phyloP scores from a whole-genome alignment of 2,888 invertebrate genomes.

The Campopleginae sp. region DNA sequence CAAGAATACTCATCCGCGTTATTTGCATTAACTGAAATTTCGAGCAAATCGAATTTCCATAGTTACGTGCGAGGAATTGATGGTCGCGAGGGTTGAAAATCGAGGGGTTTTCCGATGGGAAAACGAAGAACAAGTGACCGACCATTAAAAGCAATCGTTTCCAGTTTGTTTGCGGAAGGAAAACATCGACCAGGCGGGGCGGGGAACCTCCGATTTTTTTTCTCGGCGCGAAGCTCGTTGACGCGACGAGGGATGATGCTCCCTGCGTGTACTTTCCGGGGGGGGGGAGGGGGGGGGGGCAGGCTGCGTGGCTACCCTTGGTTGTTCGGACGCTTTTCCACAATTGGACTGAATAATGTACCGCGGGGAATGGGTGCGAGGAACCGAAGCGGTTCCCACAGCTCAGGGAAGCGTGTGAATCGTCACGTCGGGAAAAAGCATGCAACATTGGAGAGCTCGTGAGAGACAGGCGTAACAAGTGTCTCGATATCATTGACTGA shows the following conservation, averaged over 20 bases:
- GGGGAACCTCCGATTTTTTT: conserved; percentile 52
- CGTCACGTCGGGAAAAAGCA: conserved; percentile 76
- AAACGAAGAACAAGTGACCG: background rate
- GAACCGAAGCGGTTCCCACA: conserved; percentile 80
- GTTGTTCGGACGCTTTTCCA: conserved; percentile 65
- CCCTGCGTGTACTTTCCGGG: conserved; percentile 63
- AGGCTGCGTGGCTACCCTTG: background rate
- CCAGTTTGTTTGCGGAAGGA: conserved; percentile 76
- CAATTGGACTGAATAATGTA: conserved; percentile 62
- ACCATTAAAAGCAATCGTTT: conserved; percentile 24
- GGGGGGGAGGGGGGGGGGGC: conserved; percentile 67
- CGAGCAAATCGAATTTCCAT: background rate
- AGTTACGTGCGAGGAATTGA: background rate
- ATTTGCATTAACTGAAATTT: no score
- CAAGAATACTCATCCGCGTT: no score
- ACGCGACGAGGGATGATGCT: conserved; percentile 48
- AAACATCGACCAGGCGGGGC: conserved; percentile 45
- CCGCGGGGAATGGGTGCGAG: conserved; percentile 73
- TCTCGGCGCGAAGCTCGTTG: conserved; percentile 6
- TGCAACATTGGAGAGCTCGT: conserved; percentile 68
- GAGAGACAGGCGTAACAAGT: conserved; percentile 60
- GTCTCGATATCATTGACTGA: conserved; percentile 33
- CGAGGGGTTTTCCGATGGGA: conserved; percentile 37
- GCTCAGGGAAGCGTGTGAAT: conserved; percentile 78
- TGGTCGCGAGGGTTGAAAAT: conserved; percentile 2